These are phyloP conservation scores for Proisotoma minuta DNA, from an alignment of 2,888 invertebrate genomes.

Conservation along the genomic window DNA sequence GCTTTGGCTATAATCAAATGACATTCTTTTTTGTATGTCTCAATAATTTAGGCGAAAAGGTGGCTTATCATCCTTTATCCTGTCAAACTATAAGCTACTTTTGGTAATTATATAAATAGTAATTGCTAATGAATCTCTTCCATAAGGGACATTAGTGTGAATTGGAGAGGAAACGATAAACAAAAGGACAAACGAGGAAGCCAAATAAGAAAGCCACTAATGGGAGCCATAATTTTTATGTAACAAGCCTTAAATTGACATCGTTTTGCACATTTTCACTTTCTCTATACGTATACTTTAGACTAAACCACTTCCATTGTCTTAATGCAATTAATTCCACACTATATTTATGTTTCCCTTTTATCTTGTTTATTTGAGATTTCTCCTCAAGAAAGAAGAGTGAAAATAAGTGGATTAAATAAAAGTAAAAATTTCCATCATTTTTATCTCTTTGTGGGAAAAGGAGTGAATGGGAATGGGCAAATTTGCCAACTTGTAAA, in stretches of 20 bases:
- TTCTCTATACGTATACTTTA: too few species aligned
- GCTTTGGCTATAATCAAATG: too few species aligned
- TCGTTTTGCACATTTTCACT: neutral
- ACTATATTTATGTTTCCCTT: neutral
- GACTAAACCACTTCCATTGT: neutral
- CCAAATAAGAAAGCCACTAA: constrained; percentile 3
- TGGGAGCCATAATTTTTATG: constrained; percentile 9
- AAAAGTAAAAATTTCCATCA: neutral
- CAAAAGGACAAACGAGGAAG: neutral
- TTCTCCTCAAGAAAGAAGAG: neutral
- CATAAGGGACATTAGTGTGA: neutral
- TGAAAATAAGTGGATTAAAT: neutral
- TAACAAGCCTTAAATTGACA: constrained; percentile 7
- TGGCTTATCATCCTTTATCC: too few species aligned
- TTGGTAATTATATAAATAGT: neutral
- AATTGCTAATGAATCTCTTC: constrained; percentile 2
- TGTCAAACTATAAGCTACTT: too few species aligned
- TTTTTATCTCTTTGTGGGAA: neutral
- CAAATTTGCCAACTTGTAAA: neutral
- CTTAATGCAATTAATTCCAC: constrained; percentile 7
- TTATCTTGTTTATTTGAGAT: neutral
- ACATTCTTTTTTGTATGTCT: too few species aligned
- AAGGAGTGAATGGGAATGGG: neutral
- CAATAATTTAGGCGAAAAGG: too few species aligned
- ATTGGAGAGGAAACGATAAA: neutral